Base-by-base conservation (phyloP, 2,113 vertebrate species). In the Nicator chloris region DNA sequence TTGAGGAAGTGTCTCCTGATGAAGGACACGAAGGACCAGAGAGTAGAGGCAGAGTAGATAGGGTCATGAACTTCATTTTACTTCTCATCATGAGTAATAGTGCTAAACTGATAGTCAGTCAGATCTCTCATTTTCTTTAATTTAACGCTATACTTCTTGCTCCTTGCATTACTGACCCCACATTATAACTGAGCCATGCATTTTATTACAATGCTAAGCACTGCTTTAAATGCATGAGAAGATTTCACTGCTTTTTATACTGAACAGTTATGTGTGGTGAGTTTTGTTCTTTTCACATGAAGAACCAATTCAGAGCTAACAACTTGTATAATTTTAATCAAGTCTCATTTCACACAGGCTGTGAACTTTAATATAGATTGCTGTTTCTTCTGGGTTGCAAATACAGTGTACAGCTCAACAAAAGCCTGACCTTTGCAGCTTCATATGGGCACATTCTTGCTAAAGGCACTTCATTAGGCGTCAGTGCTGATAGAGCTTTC, bases 81-180 rank as follows among this genome's bases (percentile, higher is more conserved):
- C 80, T 93, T 93, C 82, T 87, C 90, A 84, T 96, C 90, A 76
- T 79, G 86, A 97, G 93, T 95, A 95, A 97, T 93, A 96, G 82
- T 69, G 95, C 94, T 92, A 96, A 95, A 95, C 92, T 84, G 93
- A 96, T 95, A 95, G 94, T 86, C 95, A 91, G 93, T 95, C 93
- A 90, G 76, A 86, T 81, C 93, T 88, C 93, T 94, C 94, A 94
- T 96, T 97, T 96, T 95, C 94, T 90, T 96, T 97, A 97, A 96
- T 97, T 96, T 96, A 97, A 96, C 37, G 14, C 76, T 78, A 71
- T 94, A 88, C 94, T 96, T 87, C 92, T 90, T 81, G 93, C 90
- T 96, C 72, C 79, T 86, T 93, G 92, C 93, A 92, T 96, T 96
- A 88, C 92, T 97, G 96, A 97, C 95, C 92, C 69, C 72, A 68